These are phyloP conservation scores for Nothocercus nigrocapillus DNA, from an alignment of 2,113 vertebrate genomes.

Conservation along the genomic window DNA sequence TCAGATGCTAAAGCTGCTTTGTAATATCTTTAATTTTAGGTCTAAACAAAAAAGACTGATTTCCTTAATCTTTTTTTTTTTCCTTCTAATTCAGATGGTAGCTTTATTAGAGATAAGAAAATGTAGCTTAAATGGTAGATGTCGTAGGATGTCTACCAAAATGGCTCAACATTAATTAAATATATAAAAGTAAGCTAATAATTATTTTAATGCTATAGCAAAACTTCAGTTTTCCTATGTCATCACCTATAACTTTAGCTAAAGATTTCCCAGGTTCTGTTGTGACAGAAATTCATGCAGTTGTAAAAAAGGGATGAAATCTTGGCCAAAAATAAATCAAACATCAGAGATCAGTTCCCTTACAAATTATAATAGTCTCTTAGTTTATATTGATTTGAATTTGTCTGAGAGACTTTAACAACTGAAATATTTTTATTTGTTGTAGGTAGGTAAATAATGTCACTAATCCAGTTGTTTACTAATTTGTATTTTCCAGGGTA, in stretches of 20 bases:
- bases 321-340: not conserved
- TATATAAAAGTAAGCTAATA: not conserved
- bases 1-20: not conserved
- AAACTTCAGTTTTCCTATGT: not conserved
- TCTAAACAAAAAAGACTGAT: not conserved
- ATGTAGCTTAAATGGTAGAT: not conserved
- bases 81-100: not conserved
- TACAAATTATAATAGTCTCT: not conserved
- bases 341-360: not conserved
- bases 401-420: not conserved
- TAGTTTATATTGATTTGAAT: not conserved
- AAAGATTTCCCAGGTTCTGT: not conserved
- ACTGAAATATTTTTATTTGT: not conserved
- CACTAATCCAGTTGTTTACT: not conserved
- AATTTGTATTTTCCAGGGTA: conserved; percentile 81
- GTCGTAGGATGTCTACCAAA: not conserved
- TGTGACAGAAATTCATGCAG: not conserved
- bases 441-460: not conserved
- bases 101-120: not conserved
- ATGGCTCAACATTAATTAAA: not conserved
- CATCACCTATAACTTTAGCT: not conserved
- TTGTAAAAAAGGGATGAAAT: too few species aligned
- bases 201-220: not conserved
- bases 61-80: not conserved
- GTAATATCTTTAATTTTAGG: not conserved